These are phyloP conservation scores for Tipula unca DNA, from an alignment of 2,888 invertebrate genomes.

Conservation along the genomic window DNA sequence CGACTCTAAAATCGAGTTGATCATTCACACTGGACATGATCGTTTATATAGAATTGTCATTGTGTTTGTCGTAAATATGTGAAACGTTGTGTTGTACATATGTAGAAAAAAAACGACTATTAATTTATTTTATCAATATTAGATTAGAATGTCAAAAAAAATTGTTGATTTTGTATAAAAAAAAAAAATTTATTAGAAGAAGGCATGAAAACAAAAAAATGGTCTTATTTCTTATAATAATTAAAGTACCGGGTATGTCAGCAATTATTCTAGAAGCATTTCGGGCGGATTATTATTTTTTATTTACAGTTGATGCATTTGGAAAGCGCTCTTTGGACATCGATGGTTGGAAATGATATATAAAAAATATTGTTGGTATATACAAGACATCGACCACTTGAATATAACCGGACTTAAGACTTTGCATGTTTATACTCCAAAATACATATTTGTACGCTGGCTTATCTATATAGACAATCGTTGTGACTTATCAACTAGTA, in stretches of 20 bases:
- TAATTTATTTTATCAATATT: constrained; percentile 14
- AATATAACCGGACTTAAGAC: too few species aligned
- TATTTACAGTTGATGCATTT: not conserved
- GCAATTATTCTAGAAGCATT: not conserved
- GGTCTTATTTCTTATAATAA: not conserved
- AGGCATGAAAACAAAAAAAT: not conserved
- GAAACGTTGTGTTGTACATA: not conserved
- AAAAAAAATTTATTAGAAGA: not conserved
- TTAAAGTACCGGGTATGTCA: not conserved
- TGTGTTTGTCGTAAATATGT: not conserved
- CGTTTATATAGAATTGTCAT: not conserved
- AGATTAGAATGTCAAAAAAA: constrained; percentile 2
- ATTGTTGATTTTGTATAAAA: not conserved
- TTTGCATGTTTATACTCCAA: too few species aligned
- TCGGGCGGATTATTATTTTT: not conserved
- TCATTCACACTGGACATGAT: not conserved
- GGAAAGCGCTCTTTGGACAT: not conserved
- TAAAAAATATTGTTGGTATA: not conserved
- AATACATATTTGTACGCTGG: too few species aligned
- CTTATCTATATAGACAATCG: too few species aligned
- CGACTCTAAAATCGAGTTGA: not conserved
- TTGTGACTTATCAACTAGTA: too few species aligned
- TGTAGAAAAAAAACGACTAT: not conserved
- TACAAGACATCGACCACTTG: too few species aligned
- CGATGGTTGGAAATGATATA: not conserved